phyloP scores from a whole-genome alignment of 2,797 vertebrate species.

The Alosa sapidissima region DNA sequence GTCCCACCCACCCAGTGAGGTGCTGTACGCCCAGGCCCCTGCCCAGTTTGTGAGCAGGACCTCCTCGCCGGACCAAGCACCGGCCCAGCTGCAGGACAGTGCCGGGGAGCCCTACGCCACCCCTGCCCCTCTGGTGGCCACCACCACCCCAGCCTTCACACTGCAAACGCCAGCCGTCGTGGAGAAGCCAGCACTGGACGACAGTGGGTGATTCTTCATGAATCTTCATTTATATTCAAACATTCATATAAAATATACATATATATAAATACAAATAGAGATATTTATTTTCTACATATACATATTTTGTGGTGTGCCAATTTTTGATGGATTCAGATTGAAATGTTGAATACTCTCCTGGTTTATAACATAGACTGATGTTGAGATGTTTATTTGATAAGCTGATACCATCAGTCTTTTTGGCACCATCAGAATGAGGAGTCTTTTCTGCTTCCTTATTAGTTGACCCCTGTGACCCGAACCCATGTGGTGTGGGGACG shows the following conservation, averaged over 20 bases:
- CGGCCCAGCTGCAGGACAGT: conserved; percentile 59
- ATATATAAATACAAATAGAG: too few relatives aligned
- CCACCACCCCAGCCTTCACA: conserved; percentile 47
- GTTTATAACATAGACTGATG: too few relatives aligned
- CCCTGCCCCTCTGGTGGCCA: conserved; percentile 41
- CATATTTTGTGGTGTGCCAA: too few relatives aligned
- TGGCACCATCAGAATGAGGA: not conserved
- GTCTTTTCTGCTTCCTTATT: not conserved
- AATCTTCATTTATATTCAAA: conserved; percentile 3
- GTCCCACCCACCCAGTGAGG: conserved; percentile 37
- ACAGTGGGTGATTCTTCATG: conserved; percentile 69
- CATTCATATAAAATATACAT: not conserved
- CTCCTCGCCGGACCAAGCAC: conserved; percentile 60
- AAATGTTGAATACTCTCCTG: too few relatives aligned
- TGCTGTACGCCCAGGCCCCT: conserved; percentile 61
- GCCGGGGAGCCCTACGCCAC: conserved; percentile 44
- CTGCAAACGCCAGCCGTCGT: conserved; percentile 43
- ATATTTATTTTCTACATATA: too few relatives aligned
- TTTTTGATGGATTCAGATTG: too few relatives aligned
- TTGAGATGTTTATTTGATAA: too few relatives aligned
- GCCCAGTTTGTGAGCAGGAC: conserved; percentile 61
- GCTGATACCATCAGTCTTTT: too few relatives aligned
- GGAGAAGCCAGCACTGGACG: conserved; percentile 38
- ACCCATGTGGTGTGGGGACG: conserved; percentile 64
- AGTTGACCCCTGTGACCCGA: conserved; percentile 66